Evolutionary conservation across 1,140 invertebrate genomes (phyloP).

Genomic region (Maconellicoccus hirsutus): DNA sequence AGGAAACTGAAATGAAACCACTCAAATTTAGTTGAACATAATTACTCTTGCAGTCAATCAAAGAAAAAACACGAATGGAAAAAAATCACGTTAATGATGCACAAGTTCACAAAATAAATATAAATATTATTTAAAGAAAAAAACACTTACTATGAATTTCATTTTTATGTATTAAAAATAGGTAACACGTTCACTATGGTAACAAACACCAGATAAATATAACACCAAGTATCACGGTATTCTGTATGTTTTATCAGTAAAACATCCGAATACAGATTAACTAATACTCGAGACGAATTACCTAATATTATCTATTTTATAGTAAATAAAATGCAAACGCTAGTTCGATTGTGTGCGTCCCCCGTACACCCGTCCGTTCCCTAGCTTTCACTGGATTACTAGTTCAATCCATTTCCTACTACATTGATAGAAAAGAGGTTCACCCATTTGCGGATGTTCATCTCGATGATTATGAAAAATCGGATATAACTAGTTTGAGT

Average conservation of each 20-base stretch:
- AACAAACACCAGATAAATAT: neutral
- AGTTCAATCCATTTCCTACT: neutral
- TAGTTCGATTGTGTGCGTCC: neutral
- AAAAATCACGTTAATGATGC: no score
- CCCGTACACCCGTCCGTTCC: neutral
- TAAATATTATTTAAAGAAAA: neutral
- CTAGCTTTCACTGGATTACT: neutral
- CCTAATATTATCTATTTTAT: slow-evolving; percentile 5
- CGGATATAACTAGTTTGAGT: neutral
- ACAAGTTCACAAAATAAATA: no score
- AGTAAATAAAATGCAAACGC: neutral
- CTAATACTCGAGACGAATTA: neutral
- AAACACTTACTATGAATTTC: neutral
- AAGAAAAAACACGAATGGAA: no score
- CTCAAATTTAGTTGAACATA: no score
- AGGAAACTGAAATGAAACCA: no score
- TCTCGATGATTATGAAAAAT: neutral
- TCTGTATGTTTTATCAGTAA: neutral
- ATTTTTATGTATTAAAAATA: neutral
- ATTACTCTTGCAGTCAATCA: no score
- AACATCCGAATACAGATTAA: slow-evolving; percentile 4
- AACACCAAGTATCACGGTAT: neutral
- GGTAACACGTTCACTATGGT: neutral
- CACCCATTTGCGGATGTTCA: slow-evolving; percentile 7
- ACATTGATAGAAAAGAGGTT: neutral